Base-by-base conservation (phyloP, 2,797 vertebrate genomes). In the Lateolabrax maculatus region DNA sequence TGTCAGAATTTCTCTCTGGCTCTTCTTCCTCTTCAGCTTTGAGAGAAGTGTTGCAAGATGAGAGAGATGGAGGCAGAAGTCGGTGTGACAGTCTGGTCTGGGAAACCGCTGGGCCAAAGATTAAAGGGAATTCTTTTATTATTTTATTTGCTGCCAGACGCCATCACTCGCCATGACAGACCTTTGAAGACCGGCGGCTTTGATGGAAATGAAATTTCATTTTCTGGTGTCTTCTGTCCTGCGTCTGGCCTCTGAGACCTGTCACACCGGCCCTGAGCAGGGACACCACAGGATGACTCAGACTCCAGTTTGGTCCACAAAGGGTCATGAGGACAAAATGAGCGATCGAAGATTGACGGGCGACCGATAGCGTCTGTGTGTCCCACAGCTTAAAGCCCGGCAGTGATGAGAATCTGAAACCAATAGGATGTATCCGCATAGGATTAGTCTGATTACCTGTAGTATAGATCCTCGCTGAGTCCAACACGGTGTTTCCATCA, bases 151-250 rank as follows among this genome's bases (percentile, higher is more conserved):
- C 76, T 46, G 61, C 53, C 60, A 66, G 67, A 58, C 41, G 2
- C 58, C 48, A 23, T 48, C 51, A 0, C 67, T 62, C 23, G 5
- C 71, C 37, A 16, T 71, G 84, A 74, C 77, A 75, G 84, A 89
- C 75, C 90, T 92, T 90, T 92, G 92, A 93, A 90, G 87, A 78
- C 64, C 7, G 23, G 44, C 36, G 21, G 77, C 89, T 92, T 90
- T 93, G 91, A 90, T 87, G 81, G 80, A 74, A 87, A 80, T 64
- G 63, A 67, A 80, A 86, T 86, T 70, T 78, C 27, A 85, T 77
- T 71, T 77, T 74, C 60, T 41, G 64, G 53, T 46, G 53, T 81
- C 72, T 27, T 44, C 43, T 58, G 52, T 69, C 37, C 53, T 15
- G 13, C 8, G 34, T 56, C 27, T 3, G 31, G 49, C 69, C 51